Base-by-base conservation (phyloP, 1,140 invertebrate species). In the Ips typographus region DNA sequence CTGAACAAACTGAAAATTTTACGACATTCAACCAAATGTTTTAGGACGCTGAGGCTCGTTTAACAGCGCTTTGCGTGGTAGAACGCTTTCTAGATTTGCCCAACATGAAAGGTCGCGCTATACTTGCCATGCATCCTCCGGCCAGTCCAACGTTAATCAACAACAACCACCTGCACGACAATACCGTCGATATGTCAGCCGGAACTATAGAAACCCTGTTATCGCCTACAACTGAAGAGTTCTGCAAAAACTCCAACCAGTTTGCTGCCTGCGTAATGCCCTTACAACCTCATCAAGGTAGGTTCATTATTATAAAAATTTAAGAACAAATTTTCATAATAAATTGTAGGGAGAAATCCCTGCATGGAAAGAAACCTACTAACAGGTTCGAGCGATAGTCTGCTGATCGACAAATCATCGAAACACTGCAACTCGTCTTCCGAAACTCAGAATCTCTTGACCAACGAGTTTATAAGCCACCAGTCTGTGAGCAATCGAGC, bases 21-120 rank as follows among this genome's bases (percentile, higher is more conserved):
- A 36, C n/a, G 36, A 55, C 4, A 47, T 47, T 47, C 44, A 5
- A 8, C 36, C 53, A 2, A 44, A 41, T 57, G 41, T 57, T 36
- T 4, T n/a, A 94, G 67, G 95, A 96, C 81, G 93, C 94, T 0
- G 95, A 96, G 77, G 95, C 95, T 4, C 87, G 95, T 70, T 82
- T 97, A 43, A 95, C 94, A 6, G 91, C 94, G 1, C 84, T 95
- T 4, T 96, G 94, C 81, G 94, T 95, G 4, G 91, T 94, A 74
- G 94, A 96, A 80, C 84, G 94, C 40, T 84, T 96, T 72, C 82
- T 86, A 38, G 93, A 95, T 77, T 81, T 95, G 57, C 88, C 90
- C 55, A 84, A 84, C 40, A 82, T 88, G 70, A 77, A 76, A 71
- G 78, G 76, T 2, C 72, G 77, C 40, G 67, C 75, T 39, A 56